Conservation (phyloP, 2,113 vertebrate species). For the Nothobranchius kuhntae region DNA sequence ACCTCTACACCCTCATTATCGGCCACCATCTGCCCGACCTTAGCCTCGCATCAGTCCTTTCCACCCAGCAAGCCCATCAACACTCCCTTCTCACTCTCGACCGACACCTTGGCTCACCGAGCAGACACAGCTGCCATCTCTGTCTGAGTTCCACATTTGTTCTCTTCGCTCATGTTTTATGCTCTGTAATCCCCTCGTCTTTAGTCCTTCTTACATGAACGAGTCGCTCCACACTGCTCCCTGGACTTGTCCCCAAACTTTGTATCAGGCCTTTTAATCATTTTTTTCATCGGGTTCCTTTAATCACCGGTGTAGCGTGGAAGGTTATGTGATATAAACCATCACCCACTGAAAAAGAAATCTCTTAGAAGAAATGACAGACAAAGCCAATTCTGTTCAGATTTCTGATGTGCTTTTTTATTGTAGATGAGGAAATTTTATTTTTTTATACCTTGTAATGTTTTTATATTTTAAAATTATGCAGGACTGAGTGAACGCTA, state of each 20-base stretch:
- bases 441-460: too few species aligned
- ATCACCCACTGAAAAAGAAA: too few species aligned
- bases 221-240: constrained; percentile 29
- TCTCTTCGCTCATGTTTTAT: constrained; percentile 40
- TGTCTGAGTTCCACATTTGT: constrained; percentile 45
- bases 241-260: constrained; percentile 12
- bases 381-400: too few species aligned
- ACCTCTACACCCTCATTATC: constrained; percentile 67
- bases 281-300: neutral
- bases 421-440: too few species aligned
- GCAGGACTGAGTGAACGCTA: too few species aligned
- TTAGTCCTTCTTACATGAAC: constrained; percentile 37
- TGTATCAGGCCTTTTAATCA: constrained; percentile 10
- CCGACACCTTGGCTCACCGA: constrained; percentile 45
- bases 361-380: too few species aligned
- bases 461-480: too few species aligned
- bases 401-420: too few species aligned
- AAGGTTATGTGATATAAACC: too few species aligned
- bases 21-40: constrained; percentile 68
- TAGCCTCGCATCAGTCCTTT: constrained; percentile 49
- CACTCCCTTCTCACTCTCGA: constrained; percentile 45
- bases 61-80: constrained; percentile 47
- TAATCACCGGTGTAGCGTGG: neutral
- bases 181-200: constrained; percentile 48
- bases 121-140: constrained; percentile 50